Percentiles rank a stretch among this genome's conserved stretches.
These are phyloP conservation scores for Enteromius treurensis DNA, from an alignment of 2,797 vertebrate genomes.

Conservation along the genomic window DNA sequence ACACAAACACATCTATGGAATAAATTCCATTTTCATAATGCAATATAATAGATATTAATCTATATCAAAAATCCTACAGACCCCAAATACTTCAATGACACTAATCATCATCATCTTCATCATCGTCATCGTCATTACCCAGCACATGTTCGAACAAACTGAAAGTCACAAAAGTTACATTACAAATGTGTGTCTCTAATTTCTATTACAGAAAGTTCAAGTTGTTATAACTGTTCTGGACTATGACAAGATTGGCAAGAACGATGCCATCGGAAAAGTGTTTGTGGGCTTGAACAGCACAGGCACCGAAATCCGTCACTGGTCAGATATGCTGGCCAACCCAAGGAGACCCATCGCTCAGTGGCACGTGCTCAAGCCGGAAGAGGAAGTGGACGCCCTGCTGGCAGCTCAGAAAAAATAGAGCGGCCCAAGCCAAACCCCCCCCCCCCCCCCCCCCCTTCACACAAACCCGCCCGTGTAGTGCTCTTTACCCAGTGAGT, in stretches of 20 bases:
- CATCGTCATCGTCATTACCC: background rate
- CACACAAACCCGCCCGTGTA: conserved; percentile 84
- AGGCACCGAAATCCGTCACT: conserved; percentile 97
- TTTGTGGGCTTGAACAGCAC: conserved; percentile 99
- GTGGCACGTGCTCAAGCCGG: conserved; percentile 96
- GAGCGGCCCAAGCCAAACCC: conserved; percentile 80
- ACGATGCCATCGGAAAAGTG: conserved; percentile 98
- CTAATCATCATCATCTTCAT: background rate
- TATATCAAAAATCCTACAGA: background rate
- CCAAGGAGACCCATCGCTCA: conserved; percentile 98
- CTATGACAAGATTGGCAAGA: conserved; percentile 99
- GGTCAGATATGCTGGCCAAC: conserved; percentile 99
- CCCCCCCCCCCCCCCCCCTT: conserved; percentile 79
- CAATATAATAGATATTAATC: too few relatives aligned
- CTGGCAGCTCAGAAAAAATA: conserved; percentile 94
- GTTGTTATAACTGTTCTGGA: conserved; percentile 99
- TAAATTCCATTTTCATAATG: too few relatives aligned
- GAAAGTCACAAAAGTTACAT: background rate
- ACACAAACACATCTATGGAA: too few relatives aligned
- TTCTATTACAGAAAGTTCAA: conserved; percentile 93
- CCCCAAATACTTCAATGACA: background rate
- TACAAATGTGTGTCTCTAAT: conserved; percentile 14
- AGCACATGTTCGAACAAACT: background rate
- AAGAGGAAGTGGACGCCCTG: conserved; percentile 98
- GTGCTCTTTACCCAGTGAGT: conserved; percentile 99